Percentiles rank a stretch among this genome's conserved stretches.
These are phyloP conservation scores for Notodonta dromedarius DNA, from an alignment of 2,888 invertebrate genomes.

Conservation along the genomic window DNA sequence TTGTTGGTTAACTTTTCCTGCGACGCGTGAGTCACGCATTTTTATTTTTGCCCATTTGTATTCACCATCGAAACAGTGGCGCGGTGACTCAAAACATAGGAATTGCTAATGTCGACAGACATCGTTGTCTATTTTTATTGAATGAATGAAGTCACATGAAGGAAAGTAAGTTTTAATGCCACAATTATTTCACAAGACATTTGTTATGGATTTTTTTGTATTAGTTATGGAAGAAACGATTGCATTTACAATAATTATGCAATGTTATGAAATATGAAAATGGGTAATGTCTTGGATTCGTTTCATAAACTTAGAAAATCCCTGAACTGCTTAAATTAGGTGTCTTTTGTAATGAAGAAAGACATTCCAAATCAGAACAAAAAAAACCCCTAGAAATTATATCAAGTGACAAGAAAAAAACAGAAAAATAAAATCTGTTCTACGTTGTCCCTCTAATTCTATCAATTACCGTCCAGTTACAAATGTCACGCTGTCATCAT, in stretches of 20 bases:
- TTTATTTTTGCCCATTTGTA: conserved; percentile 67
- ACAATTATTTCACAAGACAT: background rate
- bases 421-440: background rate
- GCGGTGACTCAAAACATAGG: conserved; percentile 64
- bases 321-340: too few species aligned
- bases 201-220: background rate
- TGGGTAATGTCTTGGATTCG: background rate
- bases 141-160: conserved; percentile 6
- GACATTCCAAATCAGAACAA: background rate
- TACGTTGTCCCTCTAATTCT: background rate
- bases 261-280: background rate
- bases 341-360: background rate
- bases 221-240: too few species aligned
- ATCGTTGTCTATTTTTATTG: conserved; percentile 28
- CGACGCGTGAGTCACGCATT: conserved; percentile 60
- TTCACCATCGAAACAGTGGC: conserved; percentile 58
- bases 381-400: background rate
- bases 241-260: too few species aligned
- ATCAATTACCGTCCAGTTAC: conserved; percentile 7
- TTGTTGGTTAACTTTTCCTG: conserved; percentile 15
- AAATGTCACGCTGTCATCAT: conserved; percentile 7
- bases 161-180: conserved; percentile 4
- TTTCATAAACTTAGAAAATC: too few species aligned
- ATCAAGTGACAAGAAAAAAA: background rate
- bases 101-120: conserved; percentile 41